Base-by-base conservation (phyloP, 2,113 vertebrate genomes). In the Monopterus albus region DNA sequence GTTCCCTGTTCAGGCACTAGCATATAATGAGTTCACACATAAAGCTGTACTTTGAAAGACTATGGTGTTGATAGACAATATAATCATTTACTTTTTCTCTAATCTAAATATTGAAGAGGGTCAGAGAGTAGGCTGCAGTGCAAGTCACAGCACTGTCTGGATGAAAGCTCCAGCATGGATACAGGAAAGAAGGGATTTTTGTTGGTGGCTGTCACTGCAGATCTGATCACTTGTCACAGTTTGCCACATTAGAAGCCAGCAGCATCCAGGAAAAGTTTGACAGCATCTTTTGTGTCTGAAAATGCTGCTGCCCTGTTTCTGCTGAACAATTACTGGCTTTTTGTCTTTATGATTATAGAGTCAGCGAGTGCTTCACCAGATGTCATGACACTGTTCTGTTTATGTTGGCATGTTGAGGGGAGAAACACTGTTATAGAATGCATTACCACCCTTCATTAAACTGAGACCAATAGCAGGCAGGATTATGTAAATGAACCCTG, bases 381-480 rank as follows among this genome's bases (percentile, higher is more conserved):
- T 88, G 84, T 83, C 82, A 83, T 81, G 67, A 47, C 83, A 53
- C 71, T 55, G 70, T 61, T 78, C 47, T 82, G 79, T 88, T 88
- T 81, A 79, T 75, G 61, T 79, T 85, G 86, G 87, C 86, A 47
- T 80, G 68, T 79, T 74, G 76, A 73, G 75, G 77, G 62, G 63
- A 75, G 80, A 88, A 84, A 89, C 88, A 88, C 84, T 89, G 88
- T 91, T 87, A 87, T 79, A 84, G 85, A 83, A 85, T 87, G 72
- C 87, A 91, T 89, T 89, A 88, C 74, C 86, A 84, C 68, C 85
- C 86, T 86, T 87, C 86, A 88, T 89, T 89, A 89, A 87, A 83
- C 79, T 79, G 80, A 78, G 81, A 86, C 79, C 79, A 79, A 84
- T 86, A 71, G 18, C 76, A 76, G 77, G 90, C 74, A 86, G 85